Evolutionary conservation across 2,113 vertebrate species (phyloP).

Genomic region (Gallinago media): DNA sequence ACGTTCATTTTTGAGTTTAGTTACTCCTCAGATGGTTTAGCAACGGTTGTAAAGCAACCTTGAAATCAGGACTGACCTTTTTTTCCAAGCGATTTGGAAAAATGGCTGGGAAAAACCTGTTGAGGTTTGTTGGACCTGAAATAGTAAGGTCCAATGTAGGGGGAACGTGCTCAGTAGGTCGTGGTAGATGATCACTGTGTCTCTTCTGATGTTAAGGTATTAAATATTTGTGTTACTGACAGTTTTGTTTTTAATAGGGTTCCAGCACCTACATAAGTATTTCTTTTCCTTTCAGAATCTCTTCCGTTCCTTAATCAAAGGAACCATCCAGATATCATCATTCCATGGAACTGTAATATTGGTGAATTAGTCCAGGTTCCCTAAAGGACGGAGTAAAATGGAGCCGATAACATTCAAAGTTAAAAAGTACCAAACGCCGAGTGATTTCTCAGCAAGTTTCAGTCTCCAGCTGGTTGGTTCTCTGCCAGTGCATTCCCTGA

Average conservation of each 20-base stretch:
- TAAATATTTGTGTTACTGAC: background rate
- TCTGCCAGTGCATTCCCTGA: slow-evolving; percentile 85
- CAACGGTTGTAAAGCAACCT: background rate
- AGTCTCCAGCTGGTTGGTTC: slow-evolving; percentile 86
- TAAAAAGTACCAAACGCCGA: slow-evolving; percentile 40
- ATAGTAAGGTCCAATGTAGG: background rate
- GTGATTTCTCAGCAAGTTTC: slow-evolving; percentile 75
- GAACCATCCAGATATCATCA: background rate
- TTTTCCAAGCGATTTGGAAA: background rate
- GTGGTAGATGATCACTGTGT: background rate
- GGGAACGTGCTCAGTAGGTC: background rate
- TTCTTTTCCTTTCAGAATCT: slow-evolving; percentile 65
- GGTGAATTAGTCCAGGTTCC: background rate
- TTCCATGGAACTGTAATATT: background rate
- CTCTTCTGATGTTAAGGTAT: background rate
- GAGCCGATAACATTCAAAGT: slow-evolving; percentile 79
- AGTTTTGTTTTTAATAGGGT: background rate
- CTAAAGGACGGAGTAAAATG: slow-evolving; percentile 63
- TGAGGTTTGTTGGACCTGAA: background rate
- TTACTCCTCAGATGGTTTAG: background rate
- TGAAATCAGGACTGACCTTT: background rate
- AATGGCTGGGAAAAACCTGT: too few relatives aligned
- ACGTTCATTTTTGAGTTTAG: background rate
- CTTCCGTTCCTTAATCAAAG: background rate
- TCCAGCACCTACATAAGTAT: background rate